Evolutionary conservation across 2,113 vertebrate species (phyloP).

Genomic region (Acinonyx jubatus): DNA sequence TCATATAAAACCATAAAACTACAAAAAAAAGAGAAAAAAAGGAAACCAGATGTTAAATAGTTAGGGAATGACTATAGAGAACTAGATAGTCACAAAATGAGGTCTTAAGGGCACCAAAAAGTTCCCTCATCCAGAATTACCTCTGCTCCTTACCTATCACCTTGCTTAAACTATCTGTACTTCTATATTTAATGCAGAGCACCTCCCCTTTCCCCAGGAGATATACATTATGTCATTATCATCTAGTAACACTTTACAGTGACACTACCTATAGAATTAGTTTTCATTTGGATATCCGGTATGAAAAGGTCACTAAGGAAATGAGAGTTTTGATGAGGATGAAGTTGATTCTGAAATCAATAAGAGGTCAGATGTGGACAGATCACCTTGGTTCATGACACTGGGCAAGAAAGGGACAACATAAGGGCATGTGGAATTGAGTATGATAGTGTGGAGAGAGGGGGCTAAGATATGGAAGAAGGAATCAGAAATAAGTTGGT

Average conservation of each 20-base stretch:
- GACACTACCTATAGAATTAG: not conserved
- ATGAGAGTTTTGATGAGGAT: not conserved
- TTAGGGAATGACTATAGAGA: not conserved
- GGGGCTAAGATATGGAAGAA: not conserved
- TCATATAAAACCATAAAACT: no score
- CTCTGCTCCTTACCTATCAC: not conserved
- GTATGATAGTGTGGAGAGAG: not conserved
- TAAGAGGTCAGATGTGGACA: not conserved
- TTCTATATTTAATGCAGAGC: not conserved
- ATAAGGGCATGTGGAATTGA: not conserved
- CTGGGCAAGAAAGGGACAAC: not conserved
- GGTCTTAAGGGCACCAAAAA: not conserved
- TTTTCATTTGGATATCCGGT: not conserved
- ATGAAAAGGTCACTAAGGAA: not conserved
- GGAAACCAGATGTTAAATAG: not conserved
- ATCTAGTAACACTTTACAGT: not conserved
- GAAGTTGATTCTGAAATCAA: constrained; percentile 21
- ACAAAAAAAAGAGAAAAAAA: not conserved
- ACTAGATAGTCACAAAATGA: not conserved
- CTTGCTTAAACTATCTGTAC: not conserved
- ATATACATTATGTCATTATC: not conserved
- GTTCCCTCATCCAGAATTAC: not conserved
- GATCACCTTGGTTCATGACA: not conserved
- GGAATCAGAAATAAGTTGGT: not conserved
- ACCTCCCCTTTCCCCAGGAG: not conserved